A percentile compares a stretch with the other conserved stretches of the same genome.
Conservation (phyloP, 2,888 invertebrate genomes). For the Oligia fasciuncula region DNA sequence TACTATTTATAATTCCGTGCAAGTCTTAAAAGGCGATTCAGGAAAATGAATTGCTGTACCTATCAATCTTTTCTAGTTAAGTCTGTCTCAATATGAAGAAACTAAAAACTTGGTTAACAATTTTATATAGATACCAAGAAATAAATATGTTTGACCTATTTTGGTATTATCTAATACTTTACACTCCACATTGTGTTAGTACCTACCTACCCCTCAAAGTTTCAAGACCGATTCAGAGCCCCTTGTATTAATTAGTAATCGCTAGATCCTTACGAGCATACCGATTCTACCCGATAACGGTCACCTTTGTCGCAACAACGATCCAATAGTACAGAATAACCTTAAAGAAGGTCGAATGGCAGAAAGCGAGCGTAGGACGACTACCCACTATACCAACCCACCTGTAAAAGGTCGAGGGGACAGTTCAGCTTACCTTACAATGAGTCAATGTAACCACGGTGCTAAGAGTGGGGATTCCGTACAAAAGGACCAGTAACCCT, state of each 20-base stretch:
- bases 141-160: background rate
- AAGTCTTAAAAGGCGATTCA: conserved; percentile 56
- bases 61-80: conserved; percentile 18
- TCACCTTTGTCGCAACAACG: conserved; percentile 34
- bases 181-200: background rate
- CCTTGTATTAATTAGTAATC: background rate
- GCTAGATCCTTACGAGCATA: background rate
- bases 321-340: conserved; percentile 24
- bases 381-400: conserved; percentile 47
- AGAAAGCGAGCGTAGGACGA: conserved; percentile 49
- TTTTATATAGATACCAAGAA: background rate
- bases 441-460: conserved; percentile 88
- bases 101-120: background rate
- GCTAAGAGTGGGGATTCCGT: conserved; percentile 86
- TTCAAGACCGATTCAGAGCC: background rate
- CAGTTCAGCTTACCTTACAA: conserved; percentile 82
- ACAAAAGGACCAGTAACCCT: conserved; percentile 85
- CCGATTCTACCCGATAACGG: conserved; percentile 21
- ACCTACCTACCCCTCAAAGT: background rate
- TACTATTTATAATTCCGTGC: conserved; percentile 48
- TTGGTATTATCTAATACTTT: background rate
- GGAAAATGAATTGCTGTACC: conserved; percentile 44
- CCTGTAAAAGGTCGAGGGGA: conserved; percentile 35
- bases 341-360: conserved; percentile 46
- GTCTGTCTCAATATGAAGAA: conserved; percentile 11